phyloP scores from a whole-genome alignment of 2,888 invertebrate genomes.

The Drosophila lacicola region DNA sequence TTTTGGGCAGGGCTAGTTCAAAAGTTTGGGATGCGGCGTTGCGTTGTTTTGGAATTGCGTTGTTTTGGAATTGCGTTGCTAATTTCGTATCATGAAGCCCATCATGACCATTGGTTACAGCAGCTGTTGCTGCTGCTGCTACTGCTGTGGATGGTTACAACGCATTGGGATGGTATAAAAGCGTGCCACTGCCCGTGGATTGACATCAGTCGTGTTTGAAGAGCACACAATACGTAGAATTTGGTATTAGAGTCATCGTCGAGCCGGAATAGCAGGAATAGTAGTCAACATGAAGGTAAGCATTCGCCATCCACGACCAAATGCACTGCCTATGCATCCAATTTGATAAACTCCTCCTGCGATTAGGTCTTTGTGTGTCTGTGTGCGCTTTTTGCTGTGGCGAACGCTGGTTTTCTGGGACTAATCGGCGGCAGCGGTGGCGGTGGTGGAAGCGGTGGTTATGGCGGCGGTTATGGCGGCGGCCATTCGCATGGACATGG shows the following conservation, averaged over 20 bases:
- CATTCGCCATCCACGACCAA: background rate
- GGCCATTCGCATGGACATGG: slow-evolving; percentile 25
- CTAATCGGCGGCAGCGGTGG: slow-evolving; percentile 57
- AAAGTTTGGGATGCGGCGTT: slow-evolving; percentile 41
- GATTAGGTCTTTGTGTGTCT: slow-evolving; percentile 75
- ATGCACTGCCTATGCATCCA: background rate
- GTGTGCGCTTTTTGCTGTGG: slow-evolving; percentile 71
- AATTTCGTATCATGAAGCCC: slow-evolving; percentile 47
- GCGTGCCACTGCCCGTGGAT: slow-evolving; percentile 32
- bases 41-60: slow-evolving; percentile 33
- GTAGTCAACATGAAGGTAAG: slow-evolving; percentile 75
- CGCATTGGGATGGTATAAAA: slow-evolving; percentile 68
- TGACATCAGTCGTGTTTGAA: slow-evolving; percentile 70
- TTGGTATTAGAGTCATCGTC: slow-evolving; percentile 40
- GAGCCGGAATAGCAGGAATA: slow-evolving; percentile 47
- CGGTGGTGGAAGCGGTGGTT: slow-evolving; percentile 38
- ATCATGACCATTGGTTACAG: slow-evolving; percentile 43
- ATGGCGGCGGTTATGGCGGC: slow-evolving; percentile 29
- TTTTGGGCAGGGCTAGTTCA: slow-evolving; percentile 2
- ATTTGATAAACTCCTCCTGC: background rate
- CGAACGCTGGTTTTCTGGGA: slow-evolving; percentile 78
- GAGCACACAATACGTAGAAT: slow-evolving; percentile 37
- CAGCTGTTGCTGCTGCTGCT: background rate
- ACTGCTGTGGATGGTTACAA: slow-evolving; percentile 21
- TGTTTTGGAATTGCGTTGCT: slow-evolving; percentile 47